Evolutionary conservation across 2,888 invertebrate species (phyloP), one percentile per base, ranked within the genome.

Genomic region (Azorinus chamasolen): DNA sequence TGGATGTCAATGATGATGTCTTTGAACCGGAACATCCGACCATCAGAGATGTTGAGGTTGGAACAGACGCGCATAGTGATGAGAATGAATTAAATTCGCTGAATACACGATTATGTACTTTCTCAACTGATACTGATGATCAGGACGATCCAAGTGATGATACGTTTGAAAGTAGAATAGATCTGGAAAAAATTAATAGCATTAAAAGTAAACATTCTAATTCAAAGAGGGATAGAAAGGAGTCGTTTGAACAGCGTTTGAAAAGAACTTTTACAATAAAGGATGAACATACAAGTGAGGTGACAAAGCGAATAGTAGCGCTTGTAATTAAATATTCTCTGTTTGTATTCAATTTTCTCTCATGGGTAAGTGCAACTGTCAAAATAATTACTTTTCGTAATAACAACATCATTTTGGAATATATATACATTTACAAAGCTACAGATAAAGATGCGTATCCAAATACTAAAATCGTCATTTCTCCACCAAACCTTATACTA

Each of bases 341-440:
- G 93, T 97, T 97, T 94, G 94, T 97, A 89, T 95, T 97, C 87
- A 97, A 97, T 94, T 97, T 97, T 92, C 94, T 97, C 87, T 97
- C 97, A 93, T 97, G 97, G 97, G 97, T 97, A 93, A 95, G 96
- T 85, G 10, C 39, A 45, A n/a, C 3, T 48, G 18, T n/a, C 16
- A 27, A 24, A 12, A 53, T 25, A 5, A 14, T 8, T 6, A 53
- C 25, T 53, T 20, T 20, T 53, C 6, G 12, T n/a, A n/a, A n/a
- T n/a, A n/a, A n/a, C n/a, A n/a, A n/a, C n/a, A n/a, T n/a, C n/a
- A n/a, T n/a, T n/a, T n/a, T n/a, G n/a, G n/a, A n/a, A n/a, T n/a
- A n/a, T n/a, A n/a, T n/a, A n/a, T n/a, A n/a, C n/a, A n/a, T n/a
- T n/a, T n/a, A n/a, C n/a, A n/a, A n/a, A n/a, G n/a, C n/a, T n/a